phyloP scores from a whole-genome alignment of 1,140 invertebrate species.

The Lucilia cuprina region DNA sequence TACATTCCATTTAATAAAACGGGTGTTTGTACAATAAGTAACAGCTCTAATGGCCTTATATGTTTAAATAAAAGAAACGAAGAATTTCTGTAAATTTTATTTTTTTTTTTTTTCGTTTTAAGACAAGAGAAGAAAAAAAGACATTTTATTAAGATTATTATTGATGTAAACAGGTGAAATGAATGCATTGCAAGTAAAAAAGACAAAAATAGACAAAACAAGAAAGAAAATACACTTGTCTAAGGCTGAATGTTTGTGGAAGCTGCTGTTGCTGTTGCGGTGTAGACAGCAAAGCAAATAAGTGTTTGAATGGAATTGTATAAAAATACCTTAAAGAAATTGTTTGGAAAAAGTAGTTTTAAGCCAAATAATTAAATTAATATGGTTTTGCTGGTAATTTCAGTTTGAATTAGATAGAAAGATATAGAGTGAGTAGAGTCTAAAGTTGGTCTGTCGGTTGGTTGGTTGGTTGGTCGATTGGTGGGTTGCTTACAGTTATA shows the following conservation, averaged over 20 bases:
- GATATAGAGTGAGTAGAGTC: background rate
- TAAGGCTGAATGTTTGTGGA: too few relatives aligned
- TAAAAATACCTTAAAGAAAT: background rate
- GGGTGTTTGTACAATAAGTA: background rate
- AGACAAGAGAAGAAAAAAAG: too few relatives aligned
- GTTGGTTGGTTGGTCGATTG: too few relatives aligned
- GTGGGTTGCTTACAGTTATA: background rate
- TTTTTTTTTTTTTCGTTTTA: background rate
- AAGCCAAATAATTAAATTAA: conserved; percentile 5
- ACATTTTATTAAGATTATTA: background rate
- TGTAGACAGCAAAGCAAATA: too few relatives aligned
- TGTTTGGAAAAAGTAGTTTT: background rate
- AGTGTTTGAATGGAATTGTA: background rate
- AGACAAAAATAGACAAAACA: background rate
- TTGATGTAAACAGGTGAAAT: background rate
- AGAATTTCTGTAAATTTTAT: background rate
- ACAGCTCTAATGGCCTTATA: conserved; percentile 6
- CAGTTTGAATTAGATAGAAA: background rate
- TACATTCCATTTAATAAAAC: conserved; percentile 12
- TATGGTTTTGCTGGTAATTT: background rate
- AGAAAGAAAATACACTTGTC: conserved; percentile 14
- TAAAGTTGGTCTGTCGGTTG: background rate
- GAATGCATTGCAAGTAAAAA: background rate
- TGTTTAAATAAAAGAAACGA: background rate
- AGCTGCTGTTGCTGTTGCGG: too few relatives aligned